Base-by-base conservation (phyloP, 1,140 invertebrate genomes). In the Drosophila micromelanica region DNA sequence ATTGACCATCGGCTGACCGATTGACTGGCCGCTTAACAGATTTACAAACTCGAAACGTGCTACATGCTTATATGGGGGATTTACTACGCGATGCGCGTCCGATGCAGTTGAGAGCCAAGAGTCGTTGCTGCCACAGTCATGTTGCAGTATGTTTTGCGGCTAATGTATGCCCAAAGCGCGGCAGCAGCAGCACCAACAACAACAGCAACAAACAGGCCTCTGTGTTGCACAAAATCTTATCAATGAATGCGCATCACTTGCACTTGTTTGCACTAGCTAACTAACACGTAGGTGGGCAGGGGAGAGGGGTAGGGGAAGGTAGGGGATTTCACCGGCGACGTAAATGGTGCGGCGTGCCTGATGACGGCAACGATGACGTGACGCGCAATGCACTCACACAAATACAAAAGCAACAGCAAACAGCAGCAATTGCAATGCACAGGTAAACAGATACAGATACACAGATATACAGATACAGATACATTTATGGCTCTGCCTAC, bases 181-280 rank as follows among this genome's bases (percentile, higher is more conserved):
- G 49, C 42, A 72, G 38, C 63, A 68, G 57, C 55, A 42, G 67
- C 43, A 62, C 56, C 62, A 55, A 62, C 68, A 62, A 42, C 45
- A 54, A 35, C 48, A 13, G 37, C 17, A 54, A 17, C 45, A 59
- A 56, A 15, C 56, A 42, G 27, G 30, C 35, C 43, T 23, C 49
- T 43, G 46, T 65, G 78, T 78, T 71, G 82, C 79, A 79, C 78
- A 77, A 86, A 85, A 82, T 87, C 82, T 87, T 87, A 87, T 87
- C 82, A 87, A 87, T 87, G 82, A 87, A 87, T 87, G 82, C 82
- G 84, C 82, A 87, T 87, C 82, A 87, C 82, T 87, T 87, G 82
- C 82, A 87, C 82, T 87, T 87, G 82, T 89, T 87, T 87, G 82
- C 70, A 69, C 70, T 76, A 71, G 71, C 70, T 60, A 73, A 54